phyloP scores from a whole-genome alignment of 2,888 invertebrate species.

The Syrphus vitripennis region DNA sequence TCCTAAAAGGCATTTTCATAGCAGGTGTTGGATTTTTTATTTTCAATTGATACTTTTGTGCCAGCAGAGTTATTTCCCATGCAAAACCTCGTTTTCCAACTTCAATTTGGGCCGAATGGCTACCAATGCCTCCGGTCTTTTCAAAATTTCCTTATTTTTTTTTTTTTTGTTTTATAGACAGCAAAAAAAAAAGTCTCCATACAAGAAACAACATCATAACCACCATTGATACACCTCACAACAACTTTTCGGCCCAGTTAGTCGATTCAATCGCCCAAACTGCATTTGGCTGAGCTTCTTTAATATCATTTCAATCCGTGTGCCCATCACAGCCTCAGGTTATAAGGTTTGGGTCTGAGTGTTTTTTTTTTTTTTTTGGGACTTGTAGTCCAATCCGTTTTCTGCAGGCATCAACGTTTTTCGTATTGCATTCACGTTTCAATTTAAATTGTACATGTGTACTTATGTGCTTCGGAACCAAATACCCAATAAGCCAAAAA shows the following conservation, averaged over 20 bases:
- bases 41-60: neutral
- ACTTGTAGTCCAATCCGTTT: conserved; percentile 35
- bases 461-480: conserved; percentile 71
- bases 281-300: conserved; percentile 53
- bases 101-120: neutral
- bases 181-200: neutral
- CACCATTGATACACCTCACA: conserved; percentile 16
- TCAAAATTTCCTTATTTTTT: conserved; percentile 14
- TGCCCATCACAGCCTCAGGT: neutral
- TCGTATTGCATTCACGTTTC: conserved; percentile 71
- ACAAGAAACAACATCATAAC: conserved; percentile 7
- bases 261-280: conserved; percentile 52
- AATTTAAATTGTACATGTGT: conserved; percentile 72
- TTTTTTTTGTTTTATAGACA: neutral
- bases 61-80: neutral
- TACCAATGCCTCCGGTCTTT: neutral
- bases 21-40: neutral
- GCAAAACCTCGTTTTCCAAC: neutral
- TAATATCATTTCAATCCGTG: conserved; percentile 57
- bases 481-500: conserved; percentile 70
- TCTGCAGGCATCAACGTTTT: conserved; percentile 66
- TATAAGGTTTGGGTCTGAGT: neutral
- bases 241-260: conserved; percentile 33
- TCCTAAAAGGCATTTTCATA: neutral
- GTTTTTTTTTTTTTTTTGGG: too few species aligned